Evolutionary conservation across 1,140 invertebrate species (phyloP), one percentile per base, ranked within the genome.

Genomic region (Coelopa frigida): DNA sequence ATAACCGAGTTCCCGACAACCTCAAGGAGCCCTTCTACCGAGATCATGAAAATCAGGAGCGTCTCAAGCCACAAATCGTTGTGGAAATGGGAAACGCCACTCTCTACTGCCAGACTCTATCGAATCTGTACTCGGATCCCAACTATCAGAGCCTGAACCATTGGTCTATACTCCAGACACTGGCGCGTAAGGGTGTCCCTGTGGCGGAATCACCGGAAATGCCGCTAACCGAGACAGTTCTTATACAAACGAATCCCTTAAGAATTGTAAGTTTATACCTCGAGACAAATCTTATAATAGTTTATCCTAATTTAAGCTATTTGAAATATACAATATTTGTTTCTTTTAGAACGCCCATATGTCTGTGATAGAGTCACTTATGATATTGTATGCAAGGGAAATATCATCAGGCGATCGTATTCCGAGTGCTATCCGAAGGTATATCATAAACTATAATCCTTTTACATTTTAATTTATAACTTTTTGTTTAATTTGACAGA

Each of bases 71-170:
- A 33, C 84, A 91, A 48, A 87, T 98, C 54, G 83, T 92, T 31
- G 88, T 94, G 57, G 81, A 84, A 21, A 74, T 99, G 56, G 89
- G 91, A 50, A 96, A 89, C 75, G 94, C 93, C 50, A 94, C 97
- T 71, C 76, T 98, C 15, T 99, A 98, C 75, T 95, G 93, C 72
- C 77, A 92, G 70, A 93, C 93, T 36, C 76, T 97, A 68, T 85
- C 88, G 53, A 95, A 94, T 74, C 93, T 98, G 71, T 98, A 98
- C 72, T 89, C 89, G 39, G 94, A 98, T 76, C 91, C 90, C 44
- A 92, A 94, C 72, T 93, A 92, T 72, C 85, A 93, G 73, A 91
- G 89, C 74, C 80, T 95, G 49, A 94, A 92, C 75, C 92, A 97
- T 73, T 89, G 85, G 79, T 89, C 89, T 59, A 89, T 95, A 54